These are phyloP conservation scores for Andrena dorsata DNA, from an alignment of 2,888 invertebrate genomes.

Conservation along the genomic window DNA sequence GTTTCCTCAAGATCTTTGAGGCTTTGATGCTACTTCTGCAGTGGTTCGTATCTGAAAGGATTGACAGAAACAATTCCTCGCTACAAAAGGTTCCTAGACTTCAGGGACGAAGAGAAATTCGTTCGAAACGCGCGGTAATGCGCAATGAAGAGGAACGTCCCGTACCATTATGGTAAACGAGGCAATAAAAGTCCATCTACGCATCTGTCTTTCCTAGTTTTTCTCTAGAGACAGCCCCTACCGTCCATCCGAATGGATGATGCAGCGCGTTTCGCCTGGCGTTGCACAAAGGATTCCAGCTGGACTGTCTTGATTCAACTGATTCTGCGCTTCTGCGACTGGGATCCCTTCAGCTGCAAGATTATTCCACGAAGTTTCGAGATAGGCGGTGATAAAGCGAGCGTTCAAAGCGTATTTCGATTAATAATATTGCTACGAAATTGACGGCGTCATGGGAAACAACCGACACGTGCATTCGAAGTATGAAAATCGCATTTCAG, in stretches of 20 bases:
- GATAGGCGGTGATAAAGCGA: slow-evolving; percentile 16
- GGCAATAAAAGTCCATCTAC: slow-evolving; percentile 60
- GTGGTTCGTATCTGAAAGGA: slow-evolving; percentile 3
- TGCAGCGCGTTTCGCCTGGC: slow-evolving; percentile 50
- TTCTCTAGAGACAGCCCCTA: slow-evolving; percentile 46
- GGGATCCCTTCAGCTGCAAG: neutral
- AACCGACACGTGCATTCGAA: neutral
- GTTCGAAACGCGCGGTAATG: slow-evolving; percentile 34
- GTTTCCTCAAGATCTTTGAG: neutral
- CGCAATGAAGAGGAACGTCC: slow-evolving; percentile 25
- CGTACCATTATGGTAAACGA: slow-evolving; percentile 39
- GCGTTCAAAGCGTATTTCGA: slow-evolving; percentile 12
- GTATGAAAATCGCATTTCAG: neutral
- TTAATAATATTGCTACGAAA: slow-evolving; percentile 34
- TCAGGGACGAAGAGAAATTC: slow-evolving; percentile 39
- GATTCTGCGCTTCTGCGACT: slow-evolving; percentile 61
- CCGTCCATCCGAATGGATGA: slow-evolving; percentile 47
- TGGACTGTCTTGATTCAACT: slow-evolving; percentile 65
- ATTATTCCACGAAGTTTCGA: slow-evolving; percentile 9
- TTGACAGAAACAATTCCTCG: slow-evolving; percentile 30
- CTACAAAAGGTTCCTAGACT: neutral
- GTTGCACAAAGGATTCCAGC: slow-evolving; percentile 33
- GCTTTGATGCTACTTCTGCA: neutral
- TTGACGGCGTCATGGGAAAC: slow-evolving; percentile 12
- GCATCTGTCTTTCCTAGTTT: slow-evolving; percentile 69